Conservation (phyloP, 2,797 vertebrate genomes). For the Scarus forsteni region DNA sequence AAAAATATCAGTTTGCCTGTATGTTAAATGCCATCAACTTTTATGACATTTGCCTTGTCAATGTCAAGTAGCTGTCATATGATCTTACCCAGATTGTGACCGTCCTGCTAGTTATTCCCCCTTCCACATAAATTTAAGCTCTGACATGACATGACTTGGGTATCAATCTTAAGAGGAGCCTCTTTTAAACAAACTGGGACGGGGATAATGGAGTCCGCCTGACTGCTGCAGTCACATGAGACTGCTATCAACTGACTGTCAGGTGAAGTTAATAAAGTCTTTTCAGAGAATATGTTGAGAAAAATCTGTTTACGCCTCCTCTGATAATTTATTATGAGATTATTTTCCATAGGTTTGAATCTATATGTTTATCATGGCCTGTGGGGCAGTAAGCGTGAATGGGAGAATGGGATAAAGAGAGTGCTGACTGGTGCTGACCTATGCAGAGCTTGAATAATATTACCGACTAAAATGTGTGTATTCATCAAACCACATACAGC, state of each 20-base stretch:
- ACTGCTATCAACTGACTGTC: constrained; percentile 40
- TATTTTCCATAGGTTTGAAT: not conserved
- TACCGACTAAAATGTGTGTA: constrained; percentile 35
- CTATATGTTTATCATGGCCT: not conserved
- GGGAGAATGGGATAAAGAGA: not conserved
- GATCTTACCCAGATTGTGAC: no score
- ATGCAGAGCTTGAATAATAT: constrained; percentile 43
- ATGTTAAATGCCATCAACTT: no score
- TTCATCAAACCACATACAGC: constrained; percentile 39
- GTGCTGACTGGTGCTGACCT: constrained; percentile 57
- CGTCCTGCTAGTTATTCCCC: not conserved
- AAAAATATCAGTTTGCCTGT: no score
- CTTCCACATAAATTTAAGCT: not conserved
- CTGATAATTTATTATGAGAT: no score
- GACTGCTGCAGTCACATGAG: constrained; percentile 36
- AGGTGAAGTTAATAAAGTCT: constrained; percentile 31
- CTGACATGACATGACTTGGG: constrained; percentile 4
- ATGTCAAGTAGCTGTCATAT: no score
- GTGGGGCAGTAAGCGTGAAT: not conserved
- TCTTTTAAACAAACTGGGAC: constrained; percentile 9
- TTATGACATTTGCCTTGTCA: no score
- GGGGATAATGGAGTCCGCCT: constrained; percentile 52
- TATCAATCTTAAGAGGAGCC: not conserved
- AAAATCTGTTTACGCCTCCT: not conserved
- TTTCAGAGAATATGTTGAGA: not conserved